Base-by-base conservation (phyloP, 2,113 vertebrate genomes). In the Taxidea taxus region DNA sequence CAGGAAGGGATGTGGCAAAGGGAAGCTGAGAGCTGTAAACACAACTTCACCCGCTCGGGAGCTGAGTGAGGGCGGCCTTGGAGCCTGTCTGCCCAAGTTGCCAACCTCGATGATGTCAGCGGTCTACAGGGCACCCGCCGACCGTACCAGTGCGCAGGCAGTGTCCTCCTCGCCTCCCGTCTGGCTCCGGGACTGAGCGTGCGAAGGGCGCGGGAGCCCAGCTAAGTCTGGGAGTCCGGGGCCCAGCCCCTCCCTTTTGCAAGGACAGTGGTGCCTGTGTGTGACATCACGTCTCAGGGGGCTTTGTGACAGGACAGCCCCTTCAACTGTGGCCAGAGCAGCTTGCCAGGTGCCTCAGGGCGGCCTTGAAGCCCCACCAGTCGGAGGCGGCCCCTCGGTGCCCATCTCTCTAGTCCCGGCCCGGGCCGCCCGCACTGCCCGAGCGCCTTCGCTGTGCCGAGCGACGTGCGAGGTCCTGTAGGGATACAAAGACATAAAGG, bases 271-370 rank as follows among this genome's bases (percentile, higher is more conserved):
- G 37, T 64, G 31, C 72, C 95, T 64, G 39, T 85, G 66, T 96
- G 92, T 97, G 95, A 97, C 97, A 91, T 97, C 97, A 96, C 4
- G 39, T 64, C 56, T 68, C 18, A 23, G 64, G 58, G 47, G 86
- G 82, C 96, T 98, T 98, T 97, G 23, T 97, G 97, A 97, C 90
- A 93, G 92, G 81, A 37, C 39, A 27, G 0, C 74, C 84, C 58
- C 78, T 74, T 58, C 80, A 62, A 3, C 68, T 25, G 51, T 58
- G n/a, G 44, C 31, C 70, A 54, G 25, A 13, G 44, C 34, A 89
- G 70, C n/a, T 11, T 37, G 60, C 49, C 68, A 51, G 1, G 29
- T 25, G 49, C 93, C 54, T 60, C 81, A 4, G 47, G 27, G 34
- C 13, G 16, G 62, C 37, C 47, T 29, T 31, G 9, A 20, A 18